These are phyloP conservation scores for Pristionchus exspectatus DNA, from an alignment of 2,888 invertebrate species.

Conservation along the genomic window DNA sequence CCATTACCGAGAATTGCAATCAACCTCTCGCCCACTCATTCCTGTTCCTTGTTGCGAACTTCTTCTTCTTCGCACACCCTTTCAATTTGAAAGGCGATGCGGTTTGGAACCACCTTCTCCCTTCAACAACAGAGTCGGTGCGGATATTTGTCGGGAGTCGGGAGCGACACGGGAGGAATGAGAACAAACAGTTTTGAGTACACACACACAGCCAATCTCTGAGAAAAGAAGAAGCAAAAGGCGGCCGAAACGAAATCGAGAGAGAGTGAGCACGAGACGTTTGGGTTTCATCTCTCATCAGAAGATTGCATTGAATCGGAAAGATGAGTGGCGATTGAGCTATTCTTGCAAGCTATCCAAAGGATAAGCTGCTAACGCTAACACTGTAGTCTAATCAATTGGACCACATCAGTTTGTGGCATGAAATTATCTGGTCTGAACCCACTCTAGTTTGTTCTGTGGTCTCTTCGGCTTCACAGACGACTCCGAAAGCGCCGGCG, in stretches of 20 bases:
- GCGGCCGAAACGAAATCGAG: constrained; percentile 40
- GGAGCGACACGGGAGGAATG: not conserved
- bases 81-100: not conserved
- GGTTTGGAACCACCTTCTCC: constrained; percentile 1
- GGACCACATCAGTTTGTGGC: not conserved
- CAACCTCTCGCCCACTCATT: constrained; percentile 18
- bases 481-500: constrained; percentile 76
- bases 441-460: constrained; percentile 63
- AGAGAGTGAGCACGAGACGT: constrained; percentile 42
- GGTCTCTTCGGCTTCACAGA: constrained; percentile 73
- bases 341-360: not conserved
- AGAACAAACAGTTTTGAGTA: constrained; percentile 47
- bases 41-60: not conserved
- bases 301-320: not conserved
- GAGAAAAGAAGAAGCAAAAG: constrained; percentile 47
- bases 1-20: constrained; percentile 14
- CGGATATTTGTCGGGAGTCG: constrained; percentile 46
- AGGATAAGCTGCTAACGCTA: not conserved
- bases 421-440: not conserved
- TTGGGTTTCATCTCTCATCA: constrained; percentile 16
- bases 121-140: not conserved
- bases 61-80: not conserved
- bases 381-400: not conserved
- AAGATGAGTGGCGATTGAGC: not conserved
- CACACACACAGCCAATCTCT: constrained; percentile 36